Base-by-base conservation (phyloP, 2,113 vertebrate genomes). In the Bubalus kerabau region DNA sequence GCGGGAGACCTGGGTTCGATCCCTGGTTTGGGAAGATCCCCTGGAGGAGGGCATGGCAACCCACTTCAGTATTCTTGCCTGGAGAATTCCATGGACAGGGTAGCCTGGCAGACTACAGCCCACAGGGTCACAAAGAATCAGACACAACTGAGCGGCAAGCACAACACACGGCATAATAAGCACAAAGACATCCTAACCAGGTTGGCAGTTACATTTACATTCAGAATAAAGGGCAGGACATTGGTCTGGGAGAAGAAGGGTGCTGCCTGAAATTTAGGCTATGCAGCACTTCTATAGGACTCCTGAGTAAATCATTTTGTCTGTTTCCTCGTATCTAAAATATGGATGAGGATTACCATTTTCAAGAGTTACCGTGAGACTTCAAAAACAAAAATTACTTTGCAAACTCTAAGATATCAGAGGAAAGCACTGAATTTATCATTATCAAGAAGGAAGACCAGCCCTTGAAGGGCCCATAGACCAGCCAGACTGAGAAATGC, bases 281-380 rank as follows among this genome's bases (percentile, higher is more conserved):
- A 24, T 5, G 8, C 1, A 23, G 59, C 46, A 91, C 1, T 16
- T 64, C 3, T 43, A 1, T 0, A 23, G 7, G 4, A 78, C 12
- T n/a, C 56, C 16, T 50, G 26, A 28, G 32, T 24, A 86, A 84
- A 62, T 60, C 5, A 48, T 40, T 54, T 94, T 16, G 43, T 59
- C n/a, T 12, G 10, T 67, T 87, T 82, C n/a, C 24, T 95, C 46
- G 71, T 71, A 23, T 93, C 83, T 91, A 86, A 88, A 83, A 83
- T n/a, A 6, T 26, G 30, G 4, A 21, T 21, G 84, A 76, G 71
- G 92, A 76, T 21, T 4, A 11, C 14, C 48, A 83, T 81, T 46
- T 76, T 67, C 48, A 90, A 60, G 9, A 9, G 5, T 83, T 28
- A 59, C 5, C 40, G 3, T 23, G 50, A 60, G 32, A 97, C 4